Evolutionary conservation across 2,888 invertebrate genomes (phyloP).

Genomic region (Pammene aurita): DNA sequence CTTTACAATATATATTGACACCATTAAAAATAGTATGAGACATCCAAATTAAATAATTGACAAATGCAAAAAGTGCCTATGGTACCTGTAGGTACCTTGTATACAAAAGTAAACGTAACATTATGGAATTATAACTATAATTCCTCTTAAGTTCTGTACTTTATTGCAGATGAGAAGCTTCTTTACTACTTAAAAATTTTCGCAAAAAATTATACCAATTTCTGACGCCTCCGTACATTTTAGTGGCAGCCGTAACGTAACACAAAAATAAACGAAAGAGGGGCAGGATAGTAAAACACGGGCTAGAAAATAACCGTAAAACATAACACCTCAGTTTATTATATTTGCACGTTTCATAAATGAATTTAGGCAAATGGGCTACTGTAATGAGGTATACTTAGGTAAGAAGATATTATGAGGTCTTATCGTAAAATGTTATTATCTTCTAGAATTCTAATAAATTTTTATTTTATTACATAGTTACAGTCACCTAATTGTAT

Average conservation of each 20-base stretch:
- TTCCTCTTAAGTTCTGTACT: too few relatives aligned
- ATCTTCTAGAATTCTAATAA: background rate
- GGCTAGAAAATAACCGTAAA: constrained; percentile 38
- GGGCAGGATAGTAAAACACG: constrained; percentile 25
- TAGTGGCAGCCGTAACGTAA: constrained; percentile 18
- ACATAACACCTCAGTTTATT: constrained; percentile 32
- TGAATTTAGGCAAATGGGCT: constrained; percentile 29
- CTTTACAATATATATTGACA: too few relatives aligned
- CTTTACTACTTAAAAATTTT: background rate
- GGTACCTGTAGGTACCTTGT: too few relatives aligned
- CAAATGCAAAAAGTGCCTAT: too few relatives aligned
- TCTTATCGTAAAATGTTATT: background rate
- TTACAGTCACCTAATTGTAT: too few relatives aligned
- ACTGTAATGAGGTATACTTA: background rate
- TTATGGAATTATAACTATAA: too few relatives aligned
- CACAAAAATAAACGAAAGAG: constrained; percentile 33
- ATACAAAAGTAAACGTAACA: too few relatives aligned
- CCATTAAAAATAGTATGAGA: too few relatives aligned
- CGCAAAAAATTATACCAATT: constrained; percentile 5
- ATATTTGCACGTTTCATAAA: constrained; percentile 31
- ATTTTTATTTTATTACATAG: too few relatives aligned
- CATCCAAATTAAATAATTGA: too few relatives aligned
- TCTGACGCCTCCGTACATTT: constrained; percentile 17
- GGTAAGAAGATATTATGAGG: background rate
- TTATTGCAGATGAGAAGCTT: background rate